Percentiles rank a stretch among this genome's conserved stretches.
phyloP scores from a whole-genome alignment of 2,113 vertebrate genomes.

The Mesocricetus auratus region DNA sequence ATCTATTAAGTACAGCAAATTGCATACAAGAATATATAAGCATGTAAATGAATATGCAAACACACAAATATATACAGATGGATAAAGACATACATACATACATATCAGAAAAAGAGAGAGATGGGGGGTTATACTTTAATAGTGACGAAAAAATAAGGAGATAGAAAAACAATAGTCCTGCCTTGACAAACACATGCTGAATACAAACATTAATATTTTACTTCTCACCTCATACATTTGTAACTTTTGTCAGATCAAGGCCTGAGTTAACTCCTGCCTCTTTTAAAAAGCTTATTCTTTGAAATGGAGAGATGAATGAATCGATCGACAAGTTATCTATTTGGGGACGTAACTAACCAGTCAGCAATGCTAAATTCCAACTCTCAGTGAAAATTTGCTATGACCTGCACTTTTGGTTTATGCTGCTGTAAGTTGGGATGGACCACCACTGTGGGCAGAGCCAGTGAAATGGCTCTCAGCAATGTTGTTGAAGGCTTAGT shows the following conservation, averaged over 20 bases:
- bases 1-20: not conserved
- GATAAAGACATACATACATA: not conserved
- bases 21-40: not conserved
- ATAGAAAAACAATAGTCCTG: not conserved
- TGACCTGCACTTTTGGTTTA: not conserved
- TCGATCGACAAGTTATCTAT: not conserved
- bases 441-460: fast-evolving
- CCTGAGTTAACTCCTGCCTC: not conserved
- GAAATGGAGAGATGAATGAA: not conserved
- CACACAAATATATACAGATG: not conserved
- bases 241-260: not conserved
- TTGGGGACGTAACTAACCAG: not conserved
- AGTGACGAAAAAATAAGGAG: not conserved
- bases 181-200: not conserved
- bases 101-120: not conserved
- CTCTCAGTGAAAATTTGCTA: not conserved
- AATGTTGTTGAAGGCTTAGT: not conserved
- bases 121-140: not conserved
- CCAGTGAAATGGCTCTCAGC: not conserved
- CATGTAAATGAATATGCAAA: not conserved
- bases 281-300: not conserved
- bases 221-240: not conserved
- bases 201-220: not conserved
- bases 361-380: not conserved
- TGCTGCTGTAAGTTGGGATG: fast-evolving